Conservation (phyloP, 2,888 invertebrate genomes). For the Noctua comes region DNA sequence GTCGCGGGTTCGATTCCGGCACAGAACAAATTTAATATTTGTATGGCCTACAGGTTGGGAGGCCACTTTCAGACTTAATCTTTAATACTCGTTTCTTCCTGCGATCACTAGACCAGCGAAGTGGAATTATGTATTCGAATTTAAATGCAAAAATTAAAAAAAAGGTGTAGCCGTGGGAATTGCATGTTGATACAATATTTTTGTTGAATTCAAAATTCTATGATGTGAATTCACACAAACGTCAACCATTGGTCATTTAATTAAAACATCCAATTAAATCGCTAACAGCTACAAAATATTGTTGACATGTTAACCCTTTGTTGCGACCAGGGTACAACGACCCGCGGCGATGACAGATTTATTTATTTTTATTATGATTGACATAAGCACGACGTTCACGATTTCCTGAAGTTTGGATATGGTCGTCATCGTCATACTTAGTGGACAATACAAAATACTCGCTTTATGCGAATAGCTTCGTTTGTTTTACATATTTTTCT, state of each 20-base stretch:
- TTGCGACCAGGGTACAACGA: not conserved
- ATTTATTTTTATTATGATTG: not conserved
- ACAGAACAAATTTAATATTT: too few species aligned
- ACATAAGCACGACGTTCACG: not conserved
- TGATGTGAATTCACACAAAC: not conserved
- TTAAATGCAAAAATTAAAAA: too few species aligned
- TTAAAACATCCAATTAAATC: slow-evolving; percentile 16
- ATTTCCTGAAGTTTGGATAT: not conserved
- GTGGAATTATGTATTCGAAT: too few species aligned
- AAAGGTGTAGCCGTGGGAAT: too few species aligned
- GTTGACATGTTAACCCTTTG: slow-evolving; percentile 15
- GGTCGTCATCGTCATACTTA: not conserved
- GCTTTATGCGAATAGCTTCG: not conserved
- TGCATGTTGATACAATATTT: too few species aligned
- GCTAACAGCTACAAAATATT: slow-evolving; percentile 8
- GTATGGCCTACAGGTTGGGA: too few species aligned
- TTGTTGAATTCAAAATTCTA: too few species aligned
- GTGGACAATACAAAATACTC: not conserved
- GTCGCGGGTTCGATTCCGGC: too few species aligned
- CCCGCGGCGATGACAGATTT: slow-evolving; percentile 17
- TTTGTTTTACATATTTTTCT: not conserved
- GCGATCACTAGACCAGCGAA: too few species aligned
- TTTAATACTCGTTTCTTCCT: too few species aligned
- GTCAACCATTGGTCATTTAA: not conserved
- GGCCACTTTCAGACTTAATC: too few species aligned